A percentile compares a stretch with the other conserved stretches of the same genome.
These are phyloP conservation scores for Blennius ocellaris DNA, from an alignment of 2,113 vertebrate genomes.

Conservation along the genomic window DNA sequence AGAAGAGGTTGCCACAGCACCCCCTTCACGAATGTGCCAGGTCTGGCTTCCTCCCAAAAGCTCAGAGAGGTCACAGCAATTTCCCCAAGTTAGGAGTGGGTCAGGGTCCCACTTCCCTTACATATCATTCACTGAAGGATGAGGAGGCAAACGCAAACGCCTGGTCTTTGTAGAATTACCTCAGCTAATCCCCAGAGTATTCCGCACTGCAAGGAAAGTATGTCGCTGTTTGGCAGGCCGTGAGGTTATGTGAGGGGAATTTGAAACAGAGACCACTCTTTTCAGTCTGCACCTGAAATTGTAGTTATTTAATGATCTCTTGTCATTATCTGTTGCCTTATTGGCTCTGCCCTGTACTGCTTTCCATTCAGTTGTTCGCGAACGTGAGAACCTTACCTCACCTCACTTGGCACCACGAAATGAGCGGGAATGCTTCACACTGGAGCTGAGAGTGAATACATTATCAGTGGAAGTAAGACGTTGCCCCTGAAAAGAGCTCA, in stretches of 20 bases:
- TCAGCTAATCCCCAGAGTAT: constrained; percentile 60
- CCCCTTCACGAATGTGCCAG: constrained; percentile 65
- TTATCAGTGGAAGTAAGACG: constrained; percentile 59
- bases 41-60: constrained; percentile 79
- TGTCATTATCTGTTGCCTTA: constrained; percentile 67
- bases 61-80: constrained; percentile 80
- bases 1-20: constrained; percentile 62
- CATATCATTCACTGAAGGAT: constrained; percentile 79
- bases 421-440: constrained; percentile 53
- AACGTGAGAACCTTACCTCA: constrained; percentile 56
- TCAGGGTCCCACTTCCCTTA: constrained; percentile 78
- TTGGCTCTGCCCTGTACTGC: constrained; percentile 45
- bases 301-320: constrained; percentile 68
- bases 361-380: constrained; percentile 59
- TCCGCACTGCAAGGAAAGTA: constrained; percentile 38
- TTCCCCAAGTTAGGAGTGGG: constrained; percentile 81
- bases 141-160: constrained; percentile 60
- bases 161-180: constrained; percentile 75
- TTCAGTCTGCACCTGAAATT: constrained; percentile 48
- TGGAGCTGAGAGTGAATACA: constrained; percentile 61
- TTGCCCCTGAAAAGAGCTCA: constrained; percentile 51
- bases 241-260: constrained; percentile 52
- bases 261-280: constrained; percentile 47
- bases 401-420: constrained; percentile 59
- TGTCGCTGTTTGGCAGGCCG: constrained; percentile 48